These are phyloP conservation scores for Dasyurus viverrinus DNA, from an alignment of 2,113 vertebrate species.

Conservation along the genomic window DNA sequence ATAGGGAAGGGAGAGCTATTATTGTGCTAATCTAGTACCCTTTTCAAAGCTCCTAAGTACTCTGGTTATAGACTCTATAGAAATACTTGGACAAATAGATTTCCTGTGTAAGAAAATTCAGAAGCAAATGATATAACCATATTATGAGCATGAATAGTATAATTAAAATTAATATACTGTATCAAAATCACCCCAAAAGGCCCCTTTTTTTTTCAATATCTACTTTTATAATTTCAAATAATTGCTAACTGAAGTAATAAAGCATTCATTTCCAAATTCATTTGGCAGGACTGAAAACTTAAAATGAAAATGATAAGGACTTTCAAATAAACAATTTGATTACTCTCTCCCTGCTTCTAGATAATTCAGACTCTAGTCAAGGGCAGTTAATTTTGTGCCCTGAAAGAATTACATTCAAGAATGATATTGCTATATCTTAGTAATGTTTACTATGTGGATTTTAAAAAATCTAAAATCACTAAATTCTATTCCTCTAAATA, in stretches of 20 bases:
- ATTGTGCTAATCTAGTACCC: slow-evolving; percentile 35
- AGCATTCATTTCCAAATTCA: slow-evolving; percentile 50
- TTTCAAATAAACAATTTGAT: slow-evolving; percentile 59
- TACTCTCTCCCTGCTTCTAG: background rate
- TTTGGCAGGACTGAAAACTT: slow-evolving; percentile 53
- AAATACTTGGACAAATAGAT: slow-evolving; percentile 68
- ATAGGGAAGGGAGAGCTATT: slow-evolving; percentile 43
- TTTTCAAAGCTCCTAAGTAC: slow-evolving; percentile 32
- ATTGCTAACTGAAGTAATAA: slow-evolving; percentile 54
- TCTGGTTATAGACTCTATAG: slow-evolving; percentile 35
- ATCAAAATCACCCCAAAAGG: slow-evolving; percentile 46
- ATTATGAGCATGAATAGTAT: slow-evolving; percentile 46
- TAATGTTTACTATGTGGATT: background rate
- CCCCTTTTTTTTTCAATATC: slow-evolving; percentile 47
- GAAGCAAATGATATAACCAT: slow-evolving; percentile 59
- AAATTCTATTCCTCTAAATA: slow-evolving; percentile 2
- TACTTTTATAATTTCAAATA: slow-evolving; percentile 68
- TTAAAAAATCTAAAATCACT: background rate
- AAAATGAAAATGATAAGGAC: slow-evolving; percentile 42
- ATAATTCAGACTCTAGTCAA: slow-evolving; percentile 26
- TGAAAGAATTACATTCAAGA: background rate
- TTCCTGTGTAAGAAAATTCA: slow-evolving; percentile 59
- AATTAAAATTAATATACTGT: slow-evolving; percentile 70
- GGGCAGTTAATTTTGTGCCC: slow-evolving; percentile 29
- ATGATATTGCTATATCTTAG: slow-evolving; percentile 25